A percentile compares a stretch with the other conserved stretches of the same genome.
These are phyloP conservation scores for Halichondria panicea DNA, from an alignment of 37 sponge, comb jelly and placozoan genomes.

Conservation along the genomic window DNA sequence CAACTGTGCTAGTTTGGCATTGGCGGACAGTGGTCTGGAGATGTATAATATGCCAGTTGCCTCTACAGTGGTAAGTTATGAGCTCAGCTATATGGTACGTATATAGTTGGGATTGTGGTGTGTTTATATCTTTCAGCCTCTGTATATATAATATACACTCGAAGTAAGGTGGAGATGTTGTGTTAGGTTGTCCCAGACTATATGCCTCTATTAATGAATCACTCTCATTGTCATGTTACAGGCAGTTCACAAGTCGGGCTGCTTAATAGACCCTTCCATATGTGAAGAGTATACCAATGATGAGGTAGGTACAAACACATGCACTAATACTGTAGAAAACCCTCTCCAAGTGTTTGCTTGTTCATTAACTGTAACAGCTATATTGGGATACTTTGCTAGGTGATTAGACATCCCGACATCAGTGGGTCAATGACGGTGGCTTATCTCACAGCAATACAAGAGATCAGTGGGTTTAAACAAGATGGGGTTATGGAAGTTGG, in stretches of 20 bases:
- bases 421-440: slow-evolving; percentile 26
- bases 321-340: not conserved
- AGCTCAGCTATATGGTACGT: too few relatives aligned
- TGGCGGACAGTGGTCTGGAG: slow-evolving; percentile 52
- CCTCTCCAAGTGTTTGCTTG: not conserved
- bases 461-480: slow-evolving; percentile 46
- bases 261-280: slow-evolving; percentile 33
- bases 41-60: slow-evolving; percentile 61
- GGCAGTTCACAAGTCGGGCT: slow-evolving; percentile 12
- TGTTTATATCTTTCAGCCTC: too few relatives aligned
- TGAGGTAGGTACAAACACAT: slow-evolving; percentile 6
- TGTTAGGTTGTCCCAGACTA: not conserved
- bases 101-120: too few relatives aligned
- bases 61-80: slow-evolving; percentile 57
- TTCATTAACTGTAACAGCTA: not conserved
- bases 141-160: too few relatives aligned
- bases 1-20: slow-evolving; percentile 50
- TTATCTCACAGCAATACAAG: slow-evolving; percentile 48
- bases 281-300: slow-evolving; percentile 32
- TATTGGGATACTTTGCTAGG: not conserved
- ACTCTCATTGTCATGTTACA: not conserved
- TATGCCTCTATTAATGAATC: not conserved
- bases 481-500: slow-evolving; percentile 25
- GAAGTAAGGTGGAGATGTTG: not conserved
- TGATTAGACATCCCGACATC: slow-evolving; percentile 5